These are phyloP conservation scores for Marcusenius ussheri DNA, from an alignment of 2,113 vertebrate genomes.

Conservation along the genomic window DNA sequence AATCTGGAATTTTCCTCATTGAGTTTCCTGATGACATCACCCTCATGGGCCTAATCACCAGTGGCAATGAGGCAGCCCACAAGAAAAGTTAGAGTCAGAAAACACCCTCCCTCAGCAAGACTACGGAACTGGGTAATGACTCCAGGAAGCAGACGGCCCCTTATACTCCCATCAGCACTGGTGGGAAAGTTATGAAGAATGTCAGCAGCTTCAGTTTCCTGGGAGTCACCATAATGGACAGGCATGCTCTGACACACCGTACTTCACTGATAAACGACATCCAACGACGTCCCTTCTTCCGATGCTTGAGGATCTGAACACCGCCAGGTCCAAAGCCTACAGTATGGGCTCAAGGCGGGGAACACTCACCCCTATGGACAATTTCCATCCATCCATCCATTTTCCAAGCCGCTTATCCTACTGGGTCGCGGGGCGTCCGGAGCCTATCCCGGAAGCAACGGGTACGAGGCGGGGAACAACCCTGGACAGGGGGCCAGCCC, in stretches of 20 bases:
- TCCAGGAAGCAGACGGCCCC: neutral
- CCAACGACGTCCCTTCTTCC: neutral
- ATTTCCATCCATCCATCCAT: too few species aligned
- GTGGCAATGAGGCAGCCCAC: neutral
- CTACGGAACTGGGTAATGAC: neutral
- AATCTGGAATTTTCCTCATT: neutral
- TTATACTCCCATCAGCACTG: neutral
- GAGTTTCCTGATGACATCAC: neutral
- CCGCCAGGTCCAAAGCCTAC: too few species aligned
- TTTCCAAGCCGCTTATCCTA: too few species aligned
- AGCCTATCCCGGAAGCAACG: too few species aligned
- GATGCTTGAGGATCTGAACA: too few species aligned
- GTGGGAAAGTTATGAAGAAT: neutral
- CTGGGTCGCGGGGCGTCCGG: too few species aligned
- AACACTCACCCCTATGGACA: neutral
- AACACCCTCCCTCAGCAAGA: neutral
- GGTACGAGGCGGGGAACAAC: too few species aligned
- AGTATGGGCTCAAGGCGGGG: too few species aligned
- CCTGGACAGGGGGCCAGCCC: too few species aligned
- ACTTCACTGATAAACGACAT: neutral
- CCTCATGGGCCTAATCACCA: neutral
- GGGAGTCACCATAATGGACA: neutral
- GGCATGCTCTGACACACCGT: neutral
- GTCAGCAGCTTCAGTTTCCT: neutral
- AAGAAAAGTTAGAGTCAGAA: neutral